Conservation (phyloP, 2,797 vertebrate species). For the Cirrhinus molitorella region DNA sequence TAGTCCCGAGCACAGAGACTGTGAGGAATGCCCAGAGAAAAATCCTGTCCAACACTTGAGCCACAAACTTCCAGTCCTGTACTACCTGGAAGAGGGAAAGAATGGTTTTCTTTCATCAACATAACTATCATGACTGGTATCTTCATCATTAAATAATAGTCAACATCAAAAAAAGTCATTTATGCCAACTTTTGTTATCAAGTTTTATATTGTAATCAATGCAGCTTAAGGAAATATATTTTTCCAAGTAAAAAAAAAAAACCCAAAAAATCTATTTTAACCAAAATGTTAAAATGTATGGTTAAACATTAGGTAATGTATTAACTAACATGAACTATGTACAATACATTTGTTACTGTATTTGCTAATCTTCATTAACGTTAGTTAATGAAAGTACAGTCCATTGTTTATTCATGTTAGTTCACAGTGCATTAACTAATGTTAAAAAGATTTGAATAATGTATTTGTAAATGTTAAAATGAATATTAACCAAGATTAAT, state of each 20-base stretch:
- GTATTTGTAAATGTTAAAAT: neutral
- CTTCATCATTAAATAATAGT: neutral
- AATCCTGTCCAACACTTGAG: conserved; percentile 95
- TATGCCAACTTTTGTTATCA: neutral
- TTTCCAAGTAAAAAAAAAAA: neutral
- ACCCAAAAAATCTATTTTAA: too few species aligned
- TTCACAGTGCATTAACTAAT: too few species aligned
- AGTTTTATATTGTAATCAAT: too few species aligned
- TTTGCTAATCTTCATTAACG: too few species aligned
- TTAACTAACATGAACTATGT: too few species aligned
- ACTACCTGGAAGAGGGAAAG: conserved; percentile 83
- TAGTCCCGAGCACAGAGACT: conserved; percentile 87
- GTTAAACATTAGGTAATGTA: too few species aligned
- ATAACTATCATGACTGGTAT: neutral
- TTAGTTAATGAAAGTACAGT: too few species aligned
- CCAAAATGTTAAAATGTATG: neutral
- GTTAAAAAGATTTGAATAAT: too few species aligned
- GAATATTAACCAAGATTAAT: too few species aligned
- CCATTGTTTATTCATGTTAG: too few species aligned
- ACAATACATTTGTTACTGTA: too few species aligned
- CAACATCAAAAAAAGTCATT: neutral
- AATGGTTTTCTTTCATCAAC: neutral
- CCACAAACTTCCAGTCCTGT: conserved; percentile 97
- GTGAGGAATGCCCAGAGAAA: conserved; percentile 94
- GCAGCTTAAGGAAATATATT: neutral